A percentile compares a stretch with the other conserved stretches of the same genome.
Conservation (phyloP, 2,113 vertebrate genomes). For the Eupsittula cactorum region DNA sequence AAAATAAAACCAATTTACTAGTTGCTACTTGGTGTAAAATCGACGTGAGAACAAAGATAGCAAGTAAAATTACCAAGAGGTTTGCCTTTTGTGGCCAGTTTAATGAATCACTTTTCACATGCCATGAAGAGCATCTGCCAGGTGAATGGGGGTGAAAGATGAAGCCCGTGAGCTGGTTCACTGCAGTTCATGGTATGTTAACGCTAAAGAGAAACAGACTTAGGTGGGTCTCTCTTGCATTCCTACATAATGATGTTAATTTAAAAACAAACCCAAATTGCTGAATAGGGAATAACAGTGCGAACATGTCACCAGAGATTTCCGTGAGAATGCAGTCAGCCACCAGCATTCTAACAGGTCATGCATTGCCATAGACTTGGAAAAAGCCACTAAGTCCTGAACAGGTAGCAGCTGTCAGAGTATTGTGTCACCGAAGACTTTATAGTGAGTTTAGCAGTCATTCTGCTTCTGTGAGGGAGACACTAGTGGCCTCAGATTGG, state of each 20-base stretch:
- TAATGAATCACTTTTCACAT: background rate
- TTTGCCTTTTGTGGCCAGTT: background rate
- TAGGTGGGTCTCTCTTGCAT: background rate
- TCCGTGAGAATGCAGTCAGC: background rate
- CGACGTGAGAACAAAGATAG: background rate
- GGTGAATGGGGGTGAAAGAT: background rate
- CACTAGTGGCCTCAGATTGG: background rate
- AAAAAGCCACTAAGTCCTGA: background rate
- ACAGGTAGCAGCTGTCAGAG: background rate
- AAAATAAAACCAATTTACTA: background rate
- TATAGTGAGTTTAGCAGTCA: rapidly evolving
- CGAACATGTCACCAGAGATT: background rate
- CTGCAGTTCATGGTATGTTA: background rate
- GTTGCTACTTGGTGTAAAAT: background rate
- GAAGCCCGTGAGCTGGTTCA: background rate
- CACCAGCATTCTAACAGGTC: background rate
- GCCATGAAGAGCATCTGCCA: background rate
- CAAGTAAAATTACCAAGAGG: background rate
- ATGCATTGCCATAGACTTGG: background rate
- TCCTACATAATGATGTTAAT: background rate
- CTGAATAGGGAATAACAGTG: background rate
- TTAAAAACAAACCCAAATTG: background rate
- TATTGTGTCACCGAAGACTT: background rate
- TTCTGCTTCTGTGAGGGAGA: background rate
- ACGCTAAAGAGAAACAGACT: background rate